These are phyloP conservation scores for Microctenopoma steveboyesi DNA, from an alignment of 2,797 vertebrate species.

Conservation along the genomic window DNA sequence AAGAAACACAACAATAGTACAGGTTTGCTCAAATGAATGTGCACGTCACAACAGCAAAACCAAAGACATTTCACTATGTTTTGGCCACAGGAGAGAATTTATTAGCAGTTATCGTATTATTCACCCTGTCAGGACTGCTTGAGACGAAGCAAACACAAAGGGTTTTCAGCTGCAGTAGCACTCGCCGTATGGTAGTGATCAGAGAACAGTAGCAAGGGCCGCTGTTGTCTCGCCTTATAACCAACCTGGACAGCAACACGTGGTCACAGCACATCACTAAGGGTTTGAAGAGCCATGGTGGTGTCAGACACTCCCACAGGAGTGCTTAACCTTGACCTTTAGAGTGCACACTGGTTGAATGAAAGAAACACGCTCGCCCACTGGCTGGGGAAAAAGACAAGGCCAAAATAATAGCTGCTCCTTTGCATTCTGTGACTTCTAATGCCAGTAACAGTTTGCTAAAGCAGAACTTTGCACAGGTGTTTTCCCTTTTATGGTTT, in stretches of 20 bases:
- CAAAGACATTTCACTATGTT: constrained; percentile 23
- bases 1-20: not conserved
- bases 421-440: not conserved
- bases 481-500: constrained; percentile 10
- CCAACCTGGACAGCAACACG: constrained; percentile 71
- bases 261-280: constrained; percentile 51
- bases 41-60: constrained; percentile 14
- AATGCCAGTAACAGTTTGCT: not conserved
- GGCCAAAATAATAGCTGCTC: not conserved
- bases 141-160: constrained; percentile 64
- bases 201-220: constrained; percentile 72
- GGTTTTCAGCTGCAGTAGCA: constrained; percentile 58
- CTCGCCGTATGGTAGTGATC: constrained; percentile 78
- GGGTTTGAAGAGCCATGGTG: constrained; percentile 29
- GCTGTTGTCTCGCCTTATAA: constrained; percentile 70
- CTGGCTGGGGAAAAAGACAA: not conserved
- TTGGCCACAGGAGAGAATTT: constrained; percentile 56
- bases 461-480: not conserved
- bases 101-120: constrained; percentile 74
- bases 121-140: constrained; percentile 71
- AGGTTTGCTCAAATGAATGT: not conserved
- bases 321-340: constrained; percentile 54
- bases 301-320: constrained; percentile 50
- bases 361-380: constrained; percentile 9
- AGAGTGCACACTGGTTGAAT: constrained; percentile 38